Conservation (phyloP, 2,888 invertebrate species). For the Agrochola macilenta region DNA sequence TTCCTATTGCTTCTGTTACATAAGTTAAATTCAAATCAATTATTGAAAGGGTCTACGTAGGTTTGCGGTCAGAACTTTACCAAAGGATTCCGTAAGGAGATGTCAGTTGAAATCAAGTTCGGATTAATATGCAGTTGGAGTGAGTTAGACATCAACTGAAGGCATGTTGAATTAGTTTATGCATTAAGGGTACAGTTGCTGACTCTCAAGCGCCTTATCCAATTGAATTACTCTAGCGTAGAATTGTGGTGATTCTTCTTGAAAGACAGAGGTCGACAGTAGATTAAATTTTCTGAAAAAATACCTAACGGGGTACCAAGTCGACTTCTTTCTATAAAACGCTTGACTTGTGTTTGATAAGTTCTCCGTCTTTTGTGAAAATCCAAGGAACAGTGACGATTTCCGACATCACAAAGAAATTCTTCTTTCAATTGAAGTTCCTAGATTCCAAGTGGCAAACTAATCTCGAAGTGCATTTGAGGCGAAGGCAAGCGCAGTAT, state of each 20-base stretch:
- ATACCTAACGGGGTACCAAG: background rate
- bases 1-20: slow-evolving; percentile 60
- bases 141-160: slow-evolving; percentile 8
- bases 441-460: slow-evolving; percentile 42
- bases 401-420: slow-evolving; percentile 45
- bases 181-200: background rate
- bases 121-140: slow-evolving; percentile 9
- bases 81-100: slow-evolving; percentile 28
- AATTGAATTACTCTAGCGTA: too few relatives aligned
- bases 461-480: slow-evolving; percentile 66
- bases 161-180: slow-evolving; percentile 14
- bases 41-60: slow-evolving; percentile 45
- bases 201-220: too few relatives aligned
- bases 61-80: slow-evolving; percentile 48
- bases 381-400: slow-evolving; percentile 33
- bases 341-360: slow-evolving; percentile 24
- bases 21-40: slow-evolving; percentile 62
- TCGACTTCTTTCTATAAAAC: background rate
- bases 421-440: slow-evolving; percentile 55
- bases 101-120: slow-evolving; percentile 19
- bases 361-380: slow-evolving; percentile 24
- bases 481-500: slow-evolving; percentile 60
- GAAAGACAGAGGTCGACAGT: too few relatives aligned
- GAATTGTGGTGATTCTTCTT: too few relatives aligned
- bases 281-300: background rate